Percentiles rank a stretch among this genome's conserved stretches.
phyloP scores from a whole-genome alignment of 2,797 vertebrate species.

The Acanthornis magna region DNA sequence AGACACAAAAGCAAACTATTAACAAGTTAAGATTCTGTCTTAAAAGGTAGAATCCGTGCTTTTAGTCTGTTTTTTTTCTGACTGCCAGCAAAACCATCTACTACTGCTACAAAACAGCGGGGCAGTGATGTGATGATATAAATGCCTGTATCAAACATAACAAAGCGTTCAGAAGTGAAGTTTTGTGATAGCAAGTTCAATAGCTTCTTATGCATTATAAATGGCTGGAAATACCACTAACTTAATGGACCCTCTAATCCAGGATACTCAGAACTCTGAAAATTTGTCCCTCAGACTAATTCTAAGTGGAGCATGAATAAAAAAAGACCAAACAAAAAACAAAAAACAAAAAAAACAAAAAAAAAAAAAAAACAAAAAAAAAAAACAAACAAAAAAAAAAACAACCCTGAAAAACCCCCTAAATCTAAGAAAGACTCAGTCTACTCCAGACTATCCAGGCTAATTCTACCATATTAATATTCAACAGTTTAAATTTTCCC shows the following conservation, averaged over 20 bases:
- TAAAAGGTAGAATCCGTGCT: not conserved
- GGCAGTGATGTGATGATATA: not conserved
- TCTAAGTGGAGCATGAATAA: not conserved
- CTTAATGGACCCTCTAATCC: not conserved
- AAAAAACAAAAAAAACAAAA: no score
- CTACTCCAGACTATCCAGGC: not conserved
- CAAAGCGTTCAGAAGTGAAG: not conserved
- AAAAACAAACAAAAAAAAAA: no score
- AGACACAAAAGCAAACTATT: not conserved
- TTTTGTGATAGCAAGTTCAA: not conserved
- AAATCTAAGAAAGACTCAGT: not conserved
- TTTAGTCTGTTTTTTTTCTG: not conserved
- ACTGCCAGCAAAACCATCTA: not conserved
- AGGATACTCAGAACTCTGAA: not conserved
- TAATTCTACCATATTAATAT: not conserved
- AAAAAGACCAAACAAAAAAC: no score
- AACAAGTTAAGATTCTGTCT: not conserved
- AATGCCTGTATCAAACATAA: not conserved
- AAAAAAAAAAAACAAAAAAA: no score
- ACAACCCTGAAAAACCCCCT: accelerated
- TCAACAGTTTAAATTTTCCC: not conserved
- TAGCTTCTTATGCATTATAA: not conserved
- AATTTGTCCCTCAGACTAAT: not conserved
- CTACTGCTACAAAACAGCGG: not conserved
- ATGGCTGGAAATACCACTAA: not conserved